Evolutionary conservation across 2,888 invertebrate genomes (phyloP), one percentile per base, ranked within the genome.

Genomic region (Parnassius apollo): DNA sequence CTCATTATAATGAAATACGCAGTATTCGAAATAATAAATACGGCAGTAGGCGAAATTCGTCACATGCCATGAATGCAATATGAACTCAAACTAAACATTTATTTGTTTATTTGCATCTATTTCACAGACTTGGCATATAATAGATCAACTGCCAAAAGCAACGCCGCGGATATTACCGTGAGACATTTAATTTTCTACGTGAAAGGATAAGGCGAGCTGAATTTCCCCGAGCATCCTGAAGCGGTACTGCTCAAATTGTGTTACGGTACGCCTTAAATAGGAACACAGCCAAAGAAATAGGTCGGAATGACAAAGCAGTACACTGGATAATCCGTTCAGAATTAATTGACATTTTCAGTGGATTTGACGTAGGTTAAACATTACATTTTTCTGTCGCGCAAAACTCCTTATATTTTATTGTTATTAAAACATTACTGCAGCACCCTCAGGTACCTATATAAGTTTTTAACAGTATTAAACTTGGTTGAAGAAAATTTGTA

Each of bases 161-260:
- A 78, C 79, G 76, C 76, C 77, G 65, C 87, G 88, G 89, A 88
- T 88, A 87, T 88, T 85, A 84, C 87, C 79, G 80, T 78, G 83
- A 88, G 90, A 91, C 91, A 85, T 91, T 91, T 91, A 90, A 91
- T 91, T 91, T 91, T 91, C 91, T 90, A 91, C 91, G 90, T 90
- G 91, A 84, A 91, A 82, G 88, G 89, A 90, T 89, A 90, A 90
- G 87, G 84, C 85, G 78, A 82, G 81, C 76, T 78, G 85, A 83
- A 84, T 88, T 85, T 85, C 83, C 85, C 77, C 76, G 74, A 80
- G 80, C 81, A 80, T 83, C 84, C 83, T 80, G 80, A 70, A 75
- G 73, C 54, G 65, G 70, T 72, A 69, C 73, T 75, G 75, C 75
- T 80, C 82, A 81, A 87, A 86, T 87, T 85, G 85, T 82, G 83